Evolutionary conservation across 2,888 invertebrate species (phyloP), one percentile per base, ranked within the genome.

Genomic region (Caradrina kadenii): DNA sequence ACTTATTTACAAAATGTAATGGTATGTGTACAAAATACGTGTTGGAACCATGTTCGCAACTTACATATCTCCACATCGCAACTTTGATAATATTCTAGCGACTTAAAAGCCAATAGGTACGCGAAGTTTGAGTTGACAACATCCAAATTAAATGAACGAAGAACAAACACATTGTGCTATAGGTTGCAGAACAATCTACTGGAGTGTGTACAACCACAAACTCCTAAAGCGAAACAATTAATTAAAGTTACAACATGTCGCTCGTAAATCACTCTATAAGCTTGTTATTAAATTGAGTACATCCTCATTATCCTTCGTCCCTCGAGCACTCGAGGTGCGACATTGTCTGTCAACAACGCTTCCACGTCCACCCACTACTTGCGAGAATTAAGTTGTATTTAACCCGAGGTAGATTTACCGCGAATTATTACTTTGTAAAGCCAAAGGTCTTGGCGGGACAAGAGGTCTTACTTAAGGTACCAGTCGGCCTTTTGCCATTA

Each of bases 221-320:
- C 63, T 48, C 10, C 45, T 59, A 59, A 48, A 66, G 26, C 56
- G 53, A 63, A 66, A 75, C 65, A 65, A 74, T 65, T 63, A 69
- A 74, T 73, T 54, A 45, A 61, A 55, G 39, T 45, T 31, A 62
- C 73, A 73, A 42, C 19, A 62, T 42, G 56, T 13, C 35, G 63
- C 53, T 54, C 73, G 21, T 75, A 79, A 75, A 70, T 80, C 80
- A 65, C 65, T 75, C 39, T 15, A 54, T 61, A 70, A 79, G 55
- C 61, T 70, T 45, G 70, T 79, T 78, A 80, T 78, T 70, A 78
- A 79, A 78, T 78, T 78, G 80, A 75, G 42, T 52, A 63, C 60
- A 78, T 78, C 77, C 80, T 75, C 60, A 56, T 70, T 79, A 74
- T 50, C 76, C 66, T 45, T 17, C 17, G 45, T 45, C 45, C 45